Conservation (phyloP, 2,888 invertebrate species). For the Cepaea hortensis region DNA sequence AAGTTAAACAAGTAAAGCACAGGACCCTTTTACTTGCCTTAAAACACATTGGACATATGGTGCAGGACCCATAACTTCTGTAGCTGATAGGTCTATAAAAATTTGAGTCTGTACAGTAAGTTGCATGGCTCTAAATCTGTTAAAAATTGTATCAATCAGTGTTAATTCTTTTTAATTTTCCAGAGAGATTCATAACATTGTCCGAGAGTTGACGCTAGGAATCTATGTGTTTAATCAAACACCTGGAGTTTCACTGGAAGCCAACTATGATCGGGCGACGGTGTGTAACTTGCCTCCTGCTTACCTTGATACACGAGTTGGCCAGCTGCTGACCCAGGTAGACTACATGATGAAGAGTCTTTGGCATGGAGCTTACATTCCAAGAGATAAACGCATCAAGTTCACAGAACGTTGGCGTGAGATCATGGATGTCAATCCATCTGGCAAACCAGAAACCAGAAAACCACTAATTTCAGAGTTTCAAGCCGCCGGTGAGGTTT, state of each 20-base stretch:
- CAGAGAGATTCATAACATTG: constrained; percentile 75
- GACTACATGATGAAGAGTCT: constrained; percentile 76
- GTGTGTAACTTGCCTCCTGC: constrained; percentile 74
- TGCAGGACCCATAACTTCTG: too few species aligned
- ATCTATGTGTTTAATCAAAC: constrained; percentile 75
- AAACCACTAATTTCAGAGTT: constrained; percentile 74
- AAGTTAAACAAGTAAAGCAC: too few species aligned
- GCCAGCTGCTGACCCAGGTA: constrained; percentile 73
- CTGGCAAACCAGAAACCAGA: constrained; percentile 73
- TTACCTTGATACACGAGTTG: constrained; percentile 73
- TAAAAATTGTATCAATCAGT: too few species aligned
- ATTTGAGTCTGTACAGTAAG: too few species aligned
- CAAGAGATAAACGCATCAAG: constrained; percentile 75
- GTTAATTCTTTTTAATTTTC: constrained; percentile 46
- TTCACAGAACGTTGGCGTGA: constrained; percentile 75
- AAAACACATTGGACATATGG: too few species aligned
- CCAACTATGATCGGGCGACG: constrained; percentile 75
- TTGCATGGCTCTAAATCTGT: too few species aligned
- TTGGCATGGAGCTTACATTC: constrained; percentile 76
- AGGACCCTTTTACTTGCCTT: too few species aligned
- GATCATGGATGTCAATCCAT: constrained; percentile 72
- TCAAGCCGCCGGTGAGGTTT: constrained; percentile 68
- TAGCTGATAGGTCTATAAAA: too few species aligned
- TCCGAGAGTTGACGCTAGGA: constrained; percentile 74
- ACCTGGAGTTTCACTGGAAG: constrained; percentile 73